A percentile compares a stretch with the other conserved stretches of the same genome.
Evolutionary conservation across 2,113 vertebrate genomes (phyloP).

Genomic region (Agapornis roseicollis): DNA sequence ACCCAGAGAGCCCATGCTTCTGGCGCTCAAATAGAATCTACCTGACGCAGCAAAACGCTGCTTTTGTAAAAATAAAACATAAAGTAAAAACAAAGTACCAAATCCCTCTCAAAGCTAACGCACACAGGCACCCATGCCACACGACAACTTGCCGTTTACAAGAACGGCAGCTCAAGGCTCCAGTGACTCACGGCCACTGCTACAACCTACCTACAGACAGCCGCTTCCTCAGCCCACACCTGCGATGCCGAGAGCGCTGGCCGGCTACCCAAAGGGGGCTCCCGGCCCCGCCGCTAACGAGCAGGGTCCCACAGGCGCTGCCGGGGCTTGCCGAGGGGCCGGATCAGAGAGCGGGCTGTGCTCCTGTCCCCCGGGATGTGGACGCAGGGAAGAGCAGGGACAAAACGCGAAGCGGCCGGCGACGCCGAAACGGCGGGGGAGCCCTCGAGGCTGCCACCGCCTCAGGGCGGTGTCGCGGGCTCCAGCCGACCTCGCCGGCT

Average conservation of each 20-base stretch:
- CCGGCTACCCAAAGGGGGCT: not conserved
- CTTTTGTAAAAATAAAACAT: not conserved
- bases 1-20: not conserved
- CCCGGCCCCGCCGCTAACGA: not conserved
- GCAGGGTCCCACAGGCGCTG: not conserved
- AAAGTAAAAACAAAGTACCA: not conserved
- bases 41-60: not conserved
- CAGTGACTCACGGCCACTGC: not conserved
- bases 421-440: too few species aligned
- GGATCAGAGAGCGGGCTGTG: not conserved
- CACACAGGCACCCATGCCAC: not conserved
- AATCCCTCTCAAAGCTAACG: not conserved
- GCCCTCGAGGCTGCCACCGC: not conserved
- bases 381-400: not conserved
- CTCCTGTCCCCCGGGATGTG: not conserved
- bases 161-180: not conserved
- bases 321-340: not conserved
- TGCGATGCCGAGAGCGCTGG: not conserved
- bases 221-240: accelerated
- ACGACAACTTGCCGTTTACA: not conserved
- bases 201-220: not conserved
- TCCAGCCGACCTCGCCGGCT: not conserved
- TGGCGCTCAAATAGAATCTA: not conserved
- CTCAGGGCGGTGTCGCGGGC: not conserved
- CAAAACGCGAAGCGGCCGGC: not conserved